Conservation (phyloP, 2,113 vertebrate genomes). For the Salvator merianae region DNA sequence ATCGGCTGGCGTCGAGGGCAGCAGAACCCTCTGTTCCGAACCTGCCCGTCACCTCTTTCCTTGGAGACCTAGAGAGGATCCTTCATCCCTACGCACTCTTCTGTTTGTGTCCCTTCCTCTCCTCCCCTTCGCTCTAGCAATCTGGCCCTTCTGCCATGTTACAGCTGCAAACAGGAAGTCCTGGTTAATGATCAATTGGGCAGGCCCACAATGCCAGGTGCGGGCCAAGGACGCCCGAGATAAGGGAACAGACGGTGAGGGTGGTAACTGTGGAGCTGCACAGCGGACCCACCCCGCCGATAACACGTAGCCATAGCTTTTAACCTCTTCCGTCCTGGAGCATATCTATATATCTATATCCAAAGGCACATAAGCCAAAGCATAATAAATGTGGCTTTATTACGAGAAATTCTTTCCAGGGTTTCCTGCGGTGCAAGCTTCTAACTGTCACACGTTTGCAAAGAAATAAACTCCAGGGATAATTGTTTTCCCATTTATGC, state of each 20-base stretch:
- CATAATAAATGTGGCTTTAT: too few relatives aligned
- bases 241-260: conserved; percentile 37
- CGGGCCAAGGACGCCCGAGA: conserved; percentile 40
- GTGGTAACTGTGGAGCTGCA: not conserved
- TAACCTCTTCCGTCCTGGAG: conserved; percentile 12
- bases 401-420: not conserved
- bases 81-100: too few relatives aligned
- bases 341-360: not conserved
- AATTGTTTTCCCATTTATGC: too few relatives aligned
- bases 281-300: conserved; percentile 28
- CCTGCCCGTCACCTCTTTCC: too few relatives aligned
- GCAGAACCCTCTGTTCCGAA: too few relatives aligned
- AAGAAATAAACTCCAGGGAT: too few relatives aligned
- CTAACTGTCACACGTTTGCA: not conserved
- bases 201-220: conserved; percentile 25
- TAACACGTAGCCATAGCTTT: not conserved
- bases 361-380: not conserved
- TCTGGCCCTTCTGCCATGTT: conserved; percentile 10
- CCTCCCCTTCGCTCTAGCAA: not conserved
- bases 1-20: too few relatives aligned
- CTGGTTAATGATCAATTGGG: conserved; percentile 34
- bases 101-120: too few relatives aligned
- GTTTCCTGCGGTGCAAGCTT: not conserved
- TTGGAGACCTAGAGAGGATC: too few relatives aligned
- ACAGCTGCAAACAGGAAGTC: conserved; percentile 39